phyloP scores from a whole-genome alignment of 1,140 invertebrate species.

The Hypsibius dujardini region DNA sequence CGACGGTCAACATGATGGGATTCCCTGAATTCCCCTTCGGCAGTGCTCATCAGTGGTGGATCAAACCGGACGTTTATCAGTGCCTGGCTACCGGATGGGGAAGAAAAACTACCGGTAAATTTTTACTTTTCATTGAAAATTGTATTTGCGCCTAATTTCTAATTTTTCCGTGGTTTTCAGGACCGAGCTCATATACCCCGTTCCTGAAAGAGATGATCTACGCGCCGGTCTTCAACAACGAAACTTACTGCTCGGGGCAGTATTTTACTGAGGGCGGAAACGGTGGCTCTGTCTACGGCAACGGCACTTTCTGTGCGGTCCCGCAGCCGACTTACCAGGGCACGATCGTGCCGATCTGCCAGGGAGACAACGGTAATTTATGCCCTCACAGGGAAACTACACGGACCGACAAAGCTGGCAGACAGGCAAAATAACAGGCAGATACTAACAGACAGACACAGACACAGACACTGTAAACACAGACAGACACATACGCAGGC shows the following conservation, averaged over 20 bases:
- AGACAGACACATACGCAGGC: not conserved
- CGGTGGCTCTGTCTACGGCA: too few relatives aligned
- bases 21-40: too few relatives aligned
- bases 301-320: not conserved
- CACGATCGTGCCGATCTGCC: not conserved
- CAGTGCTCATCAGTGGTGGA: not conserved
- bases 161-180: not conserved
- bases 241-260: not conserved
- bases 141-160: not conserved
- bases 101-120: not conserved
- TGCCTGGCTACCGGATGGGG: not conserved
- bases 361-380: conserved; percentile 3
- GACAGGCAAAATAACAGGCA: too few relatives aligned
- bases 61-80: not conserved
- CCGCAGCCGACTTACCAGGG: not conserved
- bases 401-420: too few relatives aligned
- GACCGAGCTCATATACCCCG: not conserved
- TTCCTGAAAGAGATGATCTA: not conserved
- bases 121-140: too few relatives aligned
- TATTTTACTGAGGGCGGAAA: too few relatives aligned
- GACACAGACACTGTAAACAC: not conserved
- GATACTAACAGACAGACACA: too few relatives aligned
- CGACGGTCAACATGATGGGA: too few relatives aligned
- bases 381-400: too few relatives aligned
- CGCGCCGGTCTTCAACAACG: not conserved